A percentile compares a stretch with the other conserved stretches of the same genome.
Conservation (phyloP, 2,797 vertebrate species). For the Astyanax mexicanus region DNA sequence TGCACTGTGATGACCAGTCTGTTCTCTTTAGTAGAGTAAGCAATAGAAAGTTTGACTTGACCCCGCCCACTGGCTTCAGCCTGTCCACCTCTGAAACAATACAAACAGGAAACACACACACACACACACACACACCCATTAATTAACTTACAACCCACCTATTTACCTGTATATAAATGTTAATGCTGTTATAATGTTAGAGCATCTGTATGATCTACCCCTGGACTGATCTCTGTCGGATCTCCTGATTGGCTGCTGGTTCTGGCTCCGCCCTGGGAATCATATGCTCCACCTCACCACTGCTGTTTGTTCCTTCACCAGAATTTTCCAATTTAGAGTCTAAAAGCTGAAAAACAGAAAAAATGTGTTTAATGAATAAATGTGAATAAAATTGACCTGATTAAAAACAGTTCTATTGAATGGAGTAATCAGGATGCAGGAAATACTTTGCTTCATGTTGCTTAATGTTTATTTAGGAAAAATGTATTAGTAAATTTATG, state of each 20-base stretch:
- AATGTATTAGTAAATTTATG: no score
- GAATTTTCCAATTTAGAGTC: constrained; percentile 74
- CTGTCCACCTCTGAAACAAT: constrained; percentile 61
- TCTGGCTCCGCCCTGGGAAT: constrained; percentile 37
- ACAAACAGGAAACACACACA: constrained; percentile 4
- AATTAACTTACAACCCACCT: not conserved
- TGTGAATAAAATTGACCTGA: no score
- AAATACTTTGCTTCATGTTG: no score
- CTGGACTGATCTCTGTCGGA: constrained; percentile 70
- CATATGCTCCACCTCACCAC: constrained; percentile 55
- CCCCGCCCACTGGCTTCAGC: constrained; percentile 59
- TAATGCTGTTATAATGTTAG: no score
- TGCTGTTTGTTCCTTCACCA: constrained; percentile 31
- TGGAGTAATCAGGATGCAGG: no score
- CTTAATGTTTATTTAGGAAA: no score
- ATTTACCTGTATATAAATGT: not conserved
- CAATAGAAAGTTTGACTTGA: constrained; percentile 85
- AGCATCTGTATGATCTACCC: constrained; percentile 73
- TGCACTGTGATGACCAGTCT: constrained; percentile 85
- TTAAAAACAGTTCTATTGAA: no score
- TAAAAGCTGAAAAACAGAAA: constrained; percentile 68
- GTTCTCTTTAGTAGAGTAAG: constrained; percentile 82
- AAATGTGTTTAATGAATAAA: no score
- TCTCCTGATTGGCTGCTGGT: constrained; percentile 70
- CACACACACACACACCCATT: constrained; percentile 5